Base-by-base conservation (phyloP, 2,888 invertebrate species). In the Agrochola litura region DNA sequence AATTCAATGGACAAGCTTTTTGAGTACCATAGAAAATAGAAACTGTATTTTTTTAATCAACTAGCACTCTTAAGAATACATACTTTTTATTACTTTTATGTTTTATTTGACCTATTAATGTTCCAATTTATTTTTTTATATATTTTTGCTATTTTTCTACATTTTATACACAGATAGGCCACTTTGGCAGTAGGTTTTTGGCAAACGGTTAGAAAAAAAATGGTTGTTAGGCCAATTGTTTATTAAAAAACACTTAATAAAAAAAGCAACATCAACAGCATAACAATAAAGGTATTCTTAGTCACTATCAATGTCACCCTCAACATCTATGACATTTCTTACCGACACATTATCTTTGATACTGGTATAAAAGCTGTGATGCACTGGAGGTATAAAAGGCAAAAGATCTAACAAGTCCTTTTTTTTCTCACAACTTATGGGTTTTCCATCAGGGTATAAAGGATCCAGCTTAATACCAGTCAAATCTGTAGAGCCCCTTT, bases 381-480 rank as follows among this genome's bases (percentile, higher is more conserved):
- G 65, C 43, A 84, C 70, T 68, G 86, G 84, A 60, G 86, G 82
- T 77, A 86, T 82, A 74, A 73, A 86, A 76, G 71, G 79, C n/a
- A 86, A 76, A 73, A 86, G 81, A 71, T 82, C 86, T 67, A 80
- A 41, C 60, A 86, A 77, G 74, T 86, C 84, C 72, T 56, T 83
- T 86, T 77, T 83, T 79, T 86, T 86, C 79, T 83, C 81, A 58
- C 69, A 73, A 82, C 81, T 84, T 67, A 86, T 83, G 77, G 54
- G 77, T 78, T 83, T 82, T 77, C 81, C 85, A 73, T 75, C 75
- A 70, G 86, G 84, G 77, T 86, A 84, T 74, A 86, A 85, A 79
- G 79, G 52, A 67, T 79, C 80, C 75, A 86, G 84, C 79, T 86
- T 49, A 52, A 81, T 73, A 77, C 73, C 46, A 74, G 73, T 63